Evolutionary conservation across 2,888 invertebrate genomes (phyloP), one percentile per base, ranked within the genome.

Genomic region (Acronicta leporina): DNA sequence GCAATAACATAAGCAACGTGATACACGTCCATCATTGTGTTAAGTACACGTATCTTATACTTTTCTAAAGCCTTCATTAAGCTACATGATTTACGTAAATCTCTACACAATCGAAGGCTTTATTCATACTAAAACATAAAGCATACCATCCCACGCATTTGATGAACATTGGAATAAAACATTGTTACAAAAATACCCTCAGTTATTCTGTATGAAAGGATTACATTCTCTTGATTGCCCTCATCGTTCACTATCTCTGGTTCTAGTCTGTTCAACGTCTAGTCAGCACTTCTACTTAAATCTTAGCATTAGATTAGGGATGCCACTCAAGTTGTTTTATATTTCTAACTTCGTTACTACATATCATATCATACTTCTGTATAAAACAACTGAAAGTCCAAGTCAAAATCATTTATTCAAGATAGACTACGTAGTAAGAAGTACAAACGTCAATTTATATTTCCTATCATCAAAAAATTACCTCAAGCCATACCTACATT

Each of bases 221-320:
- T 15, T 11, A 30, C 44, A 45, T 46, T 46, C 33, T 47, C 16
- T 3, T 30, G 46, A 33, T 47, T 47, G 13, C 46, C 16, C 30
- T 46, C 33, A 27, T 45, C 25, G 30, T 15, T 15, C 11, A 33
- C n/a, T 15, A 58, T 4, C 38, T 46, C 33, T n/a, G n/a, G n/a
- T n/a, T n/a, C n/a, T n/a, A 15, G 25, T 42, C 15, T 59, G 38
- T 47, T 27, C 42, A n/a, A 38, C 35, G 27, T 47, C 42, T 59
- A 47, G 55, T 55, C 9, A 55, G 27, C 42, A 30, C 27, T 43
- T 15, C 5, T 55, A 47, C 42, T 59, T 46, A 47, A 15, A 33
- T 45, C 52, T 45, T 40, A 10, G 33, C 15, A 53, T 53, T 45
- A 33, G 13, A 15, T 1, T 30, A 16, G 33, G 46, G 46, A 11